Percentiles rank a stretch among this genome's conserved stretches.
phyloP scores from a whole-genome alignment of 2,797 vertebrate genomes.

The Clarias platycephalus region DNA sequence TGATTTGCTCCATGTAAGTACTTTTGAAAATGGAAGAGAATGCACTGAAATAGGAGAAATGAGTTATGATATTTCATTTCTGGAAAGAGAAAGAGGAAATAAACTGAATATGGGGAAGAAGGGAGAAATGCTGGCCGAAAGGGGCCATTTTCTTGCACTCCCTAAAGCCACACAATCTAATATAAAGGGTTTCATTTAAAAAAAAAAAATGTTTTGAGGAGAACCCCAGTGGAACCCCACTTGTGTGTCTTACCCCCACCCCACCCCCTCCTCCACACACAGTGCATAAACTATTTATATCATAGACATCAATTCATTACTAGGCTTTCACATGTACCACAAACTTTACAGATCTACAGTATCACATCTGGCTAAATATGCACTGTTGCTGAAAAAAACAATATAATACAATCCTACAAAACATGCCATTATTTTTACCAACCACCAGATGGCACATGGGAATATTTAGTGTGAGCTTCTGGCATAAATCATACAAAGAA shows the following conservation, averaged over 20 bases:
- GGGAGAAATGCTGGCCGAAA: background rate
- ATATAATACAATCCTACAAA: background rate
- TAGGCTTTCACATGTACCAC: background rate
- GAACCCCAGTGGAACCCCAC: background rate
- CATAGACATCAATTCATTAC: background rate
- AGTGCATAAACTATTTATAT: background rate
- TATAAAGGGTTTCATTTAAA: too few species aligned
- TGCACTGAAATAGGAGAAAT: background rate
- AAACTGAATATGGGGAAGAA: background rate
- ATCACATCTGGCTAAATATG: background rate
- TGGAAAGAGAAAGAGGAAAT: background rate
- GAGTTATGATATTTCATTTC: background rate
- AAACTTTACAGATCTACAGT: background rate
- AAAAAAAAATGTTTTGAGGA: background rate
- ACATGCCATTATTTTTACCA: background rate
- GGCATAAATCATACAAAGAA: background rate
- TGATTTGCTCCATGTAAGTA: background rate
- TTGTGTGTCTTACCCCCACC: background rate
- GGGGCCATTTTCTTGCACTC: background rate
- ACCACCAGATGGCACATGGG: conserved; percentile 4
- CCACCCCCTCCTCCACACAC: background rate
- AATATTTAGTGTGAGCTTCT: background rate
- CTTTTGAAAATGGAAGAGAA: background rate
- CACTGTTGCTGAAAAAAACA: background rate
- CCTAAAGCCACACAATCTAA: background rate